phyloP scores from a whole-genome alignment of 2,888 invertebrate species.

The Odontomyia ornata region DNA sequence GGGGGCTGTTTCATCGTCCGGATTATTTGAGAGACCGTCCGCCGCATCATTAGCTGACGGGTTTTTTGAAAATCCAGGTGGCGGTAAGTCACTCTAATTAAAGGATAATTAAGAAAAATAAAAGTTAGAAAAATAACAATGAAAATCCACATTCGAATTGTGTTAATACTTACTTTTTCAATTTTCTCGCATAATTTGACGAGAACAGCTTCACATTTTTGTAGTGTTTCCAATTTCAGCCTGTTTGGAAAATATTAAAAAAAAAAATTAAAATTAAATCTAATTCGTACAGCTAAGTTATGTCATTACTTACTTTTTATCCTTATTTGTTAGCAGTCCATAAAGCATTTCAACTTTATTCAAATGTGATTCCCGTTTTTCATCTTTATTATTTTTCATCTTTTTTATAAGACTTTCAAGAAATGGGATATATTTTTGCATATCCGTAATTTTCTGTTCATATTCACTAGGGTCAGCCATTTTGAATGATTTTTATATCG shows the following conservation, averaged over 20 bases:
- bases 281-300: background rate
- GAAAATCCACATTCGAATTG: background rate
- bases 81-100: background rate
- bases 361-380: slow-evolving; percentile 55
- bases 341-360: slow-evolving; percentile 57
- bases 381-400: slow-evolving; percentile 65
- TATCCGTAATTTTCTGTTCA: slow-evolving; percentile 71
- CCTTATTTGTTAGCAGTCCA: slow-evolving; percentile 53
- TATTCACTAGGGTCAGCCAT: slow-evolving; percentile 61
- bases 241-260: slow-evolving; percentile 49
- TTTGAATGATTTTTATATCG: background rate
- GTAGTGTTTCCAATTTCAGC: slow-evolving; percentile 55
- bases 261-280: slow-evolving; percentile 25
- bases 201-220: slow-evolving; percentile 57
- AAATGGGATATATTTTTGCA: slow-evolving; percentile 78
- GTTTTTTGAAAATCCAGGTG: background rate
- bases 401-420: slow-evolving; percentile 74
- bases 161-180: slow-evolving; percentile 53
- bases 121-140: background rate
- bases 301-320: slow-evolving; percentile 54
- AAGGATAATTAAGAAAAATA: background rate
- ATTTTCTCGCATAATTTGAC: slow-evolving; percentile 56
- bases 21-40: background rate
- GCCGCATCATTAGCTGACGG: background rate
- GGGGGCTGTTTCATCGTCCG: slow-evolving; percentile 44